Evolutionary conservation across 2,113 vertebrate genomes (phyloP).

Genomic region (Stomatorhinus ivindoensis): DNA sequence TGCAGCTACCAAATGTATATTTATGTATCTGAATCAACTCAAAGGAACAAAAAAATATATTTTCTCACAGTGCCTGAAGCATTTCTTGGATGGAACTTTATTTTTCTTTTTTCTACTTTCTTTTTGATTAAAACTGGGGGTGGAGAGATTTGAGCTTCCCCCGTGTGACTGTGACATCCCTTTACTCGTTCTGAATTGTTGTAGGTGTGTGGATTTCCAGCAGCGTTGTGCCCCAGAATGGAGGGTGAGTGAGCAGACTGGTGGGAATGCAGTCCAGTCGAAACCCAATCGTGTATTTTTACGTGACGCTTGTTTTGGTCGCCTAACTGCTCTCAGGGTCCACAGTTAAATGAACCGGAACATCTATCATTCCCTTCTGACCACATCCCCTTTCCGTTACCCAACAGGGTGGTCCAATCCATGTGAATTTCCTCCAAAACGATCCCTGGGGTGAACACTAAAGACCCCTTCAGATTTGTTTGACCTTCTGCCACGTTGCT

Average conservation of each 20-base stretch:
- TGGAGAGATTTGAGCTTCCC: not conserved
- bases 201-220: not conserved
- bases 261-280: not conserved
- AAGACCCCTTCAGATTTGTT: not conserved
- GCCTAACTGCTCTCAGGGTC: not conserved
- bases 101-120: not conserved
- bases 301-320: not conserved
- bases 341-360: not conserved
- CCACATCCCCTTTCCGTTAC: not conserved
- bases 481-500: not conserved
- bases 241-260: not conserved
- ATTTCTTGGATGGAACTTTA: not conserved
- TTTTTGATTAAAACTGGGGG: not conserved
- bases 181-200: not conserved
- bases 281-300: not conserved
- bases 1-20: conserved; percentile 78
- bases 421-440: not conserved
- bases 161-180: not conserved
- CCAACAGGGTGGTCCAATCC: not conserved
- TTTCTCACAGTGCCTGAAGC: not conserved
- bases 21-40: conserved; percentile 3
- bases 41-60: not conserved
- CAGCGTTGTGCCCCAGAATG: not conserved
- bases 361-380: not conserved
- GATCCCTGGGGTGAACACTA: not conserved